phyloP scores from a whole-genome alignment of 2,797 vertebrate genomes.

The Siniperca undulata region DNA sequence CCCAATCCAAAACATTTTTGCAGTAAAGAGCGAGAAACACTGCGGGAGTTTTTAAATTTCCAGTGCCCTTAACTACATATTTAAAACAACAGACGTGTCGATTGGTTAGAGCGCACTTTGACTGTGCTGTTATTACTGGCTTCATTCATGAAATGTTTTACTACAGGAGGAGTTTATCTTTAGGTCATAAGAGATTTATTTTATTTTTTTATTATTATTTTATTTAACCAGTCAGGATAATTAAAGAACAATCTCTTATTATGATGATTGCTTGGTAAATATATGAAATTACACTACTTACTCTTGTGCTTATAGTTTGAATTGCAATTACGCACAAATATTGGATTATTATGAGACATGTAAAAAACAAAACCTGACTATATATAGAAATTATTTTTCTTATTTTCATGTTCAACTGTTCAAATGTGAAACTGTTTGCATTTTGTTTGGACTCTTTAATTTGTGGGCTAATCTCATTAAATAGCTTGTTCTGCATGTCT shows the following conservation, averaged over 20 bases:
- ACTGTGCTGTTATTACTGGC: conserved; percentile 82
- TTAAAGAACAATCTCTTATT: conserved; percentile 54
- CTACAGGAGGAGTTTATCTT: conserved; percentile 70
- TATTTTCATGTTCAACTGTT: conserved; percentile 85
- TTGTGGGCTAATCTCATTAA: conserved; percentile 80
- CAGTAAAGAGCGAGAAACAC: conserved; percentile 72
- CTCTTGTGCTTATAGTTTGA: conserved; percentile 70
- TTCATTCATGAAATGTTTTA: conserved; percentile 66
- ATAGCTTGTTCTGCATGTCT: conserved; percentile 88
- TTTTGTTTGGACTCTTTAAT: conserved; percentile 69
- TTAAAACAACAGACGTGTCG: conserved; percentile 76
- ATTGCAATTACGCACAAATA: conserved; percentile 59
- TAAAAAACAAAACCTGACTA: conserved; percentile 56
- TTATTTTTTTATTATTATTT: conserved; percentile 81
- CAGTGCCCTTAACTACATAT: conserved; percentile 94
- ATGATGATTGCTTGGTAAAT: conserved; percentile 51
- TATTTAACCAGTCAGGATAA: conserved; percentile 69
- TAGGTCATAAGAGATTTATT: conserved; percentile 78
- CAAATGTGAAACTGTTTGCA: conserved; percentile 85
- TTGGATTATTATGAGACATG: conserved; percentile 74
- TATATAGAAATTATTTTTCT: conserved; percentile 80
- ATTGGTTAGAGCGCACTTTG: conserved; percentile 86
- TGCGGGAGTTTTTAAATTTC: conserved; percentile 87
- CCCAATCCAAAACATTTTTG: conserved; percentile 83
- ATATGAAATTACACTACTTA: conserved; percentile 63